Conservation (phyloP, 2,888 invertebrate species). For the Scelioninae gen. 2 region DNA sequence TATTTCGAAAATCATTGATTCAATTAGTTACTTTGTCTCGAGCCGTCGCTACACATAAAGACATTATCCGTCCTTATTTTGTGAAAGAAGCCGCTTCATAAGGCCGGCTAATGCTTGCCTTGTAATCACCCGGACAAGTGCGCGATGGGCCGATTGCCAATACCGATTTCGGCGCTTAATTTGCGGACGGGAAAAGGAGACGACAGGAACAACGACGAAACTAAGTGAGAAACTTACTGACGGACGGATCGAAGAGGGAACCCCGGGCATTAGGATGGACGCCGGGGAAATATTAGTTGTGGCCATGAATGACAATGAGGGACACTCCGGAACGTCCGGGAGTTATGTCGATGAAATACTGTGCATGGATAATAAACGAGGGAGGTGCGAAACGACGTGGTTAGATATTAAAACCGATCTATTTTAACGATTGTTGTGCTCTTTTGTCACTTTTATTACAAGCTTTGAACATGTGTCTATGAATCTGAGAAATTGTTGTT, state of each 20-base stretch:
- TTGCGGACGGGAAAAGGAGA: conserved; percentile 41
- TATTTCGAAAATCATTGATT: too few species aligned
- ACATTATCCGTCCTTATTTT: conserved; percentile 52
- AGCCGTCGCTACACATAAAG: conserved; percentile 45
- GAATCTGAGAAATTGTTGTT: too few species aligned
- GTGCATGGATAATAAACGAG: conserved; percentile 22
- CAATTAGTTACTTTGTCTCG: conserved; percentile 45
- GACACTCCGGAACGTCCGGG: conserved; percentile 27
- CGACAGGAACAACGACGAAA: conserved; percentile 24
- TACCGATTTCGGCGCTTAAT: conserved; percentile 48
- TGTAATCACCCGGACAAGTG: conserved; percentile 56
- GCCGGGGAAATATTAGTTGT: conserved; percentile 40
- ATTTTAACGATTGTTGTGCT: too few species aligned
- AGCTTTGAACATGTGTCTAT: too few species aligned
- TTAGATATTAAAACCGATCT: conserved; percentile 20
- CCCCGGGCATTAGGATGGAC: conserved; percentile 3
- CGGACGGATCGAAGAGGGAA: conserved; percentile 6
- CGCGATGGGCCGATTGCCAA: conserved; percentile 57
- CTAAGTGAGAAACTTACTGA: conserved; percentile 35
- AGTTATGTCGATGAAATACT: conserved; percentile 40
- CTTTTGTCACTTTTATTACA: too few species aligned
- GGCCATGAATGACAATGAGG: conserved; percentile 48
- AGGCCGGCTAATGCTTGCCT: conserved; percentile 47
- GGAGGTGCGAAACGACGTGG: conserved; percentile 5
- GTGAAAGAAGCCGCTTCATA: conserved; percentile 55